A percentile compares a stretch with the other conserved stretches of the same genome.
Evolutionary conservation across 2,888 invertebrate species (phyloP).

Genomic region (Actias luna): DNA sequence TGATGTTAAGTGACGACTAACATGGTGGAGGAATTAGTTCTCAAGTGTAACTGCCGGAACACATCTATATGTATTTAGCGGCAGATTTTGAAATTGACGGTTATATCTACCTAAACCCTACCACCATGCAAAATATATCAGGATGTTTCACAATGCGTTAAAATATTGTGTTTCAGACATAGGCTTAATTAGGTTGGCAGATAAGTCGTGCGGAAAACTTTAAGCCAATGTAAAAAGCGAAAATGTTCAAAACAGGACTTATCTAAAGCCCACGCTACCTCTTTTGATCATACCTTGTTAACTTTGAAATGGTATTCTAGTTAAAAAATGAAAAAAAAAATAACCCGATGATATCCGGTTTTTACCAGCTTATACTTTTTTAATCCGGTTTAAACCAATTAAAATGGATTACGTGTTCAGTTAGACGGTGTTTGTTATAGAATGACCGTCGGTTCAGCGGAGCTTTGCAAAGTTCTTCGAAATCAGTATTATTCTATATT

Average conservation of each 20-base stretch:
- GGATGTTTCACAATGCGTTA: too few relatives aligned
- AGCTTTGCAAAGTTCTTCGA: not conserved
- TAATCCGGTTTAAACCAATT: slow-evolving; percentile 35
- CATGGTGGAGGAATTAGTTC: too few relatives aligned
- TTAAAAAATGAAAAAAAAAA: not conserved
- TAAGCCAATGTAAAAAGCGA: slow-evolving; percentile 9
- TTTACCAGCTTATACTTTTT: slow-evolving; percentile 18
- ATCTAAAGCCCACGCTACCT: not conserved
- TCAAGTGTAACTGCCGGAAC: too few relatives aligned
- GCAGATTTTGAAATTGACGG: too few relatives aligned
- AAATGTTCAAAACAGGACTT: not conserved
- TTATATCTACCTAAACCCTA: too few relatives aligned
- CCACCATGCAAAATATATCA: too few relatives aligned
- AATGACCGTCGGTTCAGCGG: not conserved
- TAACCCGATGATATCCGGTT: not conserved
- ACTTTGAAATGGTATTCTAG: not conserved
- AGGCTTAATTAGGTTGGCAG: not conserved
- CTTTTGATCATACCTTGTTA: not conserved
- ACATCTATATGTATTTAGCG: too few relatives aligned
- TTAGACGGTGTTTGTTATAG: slow-evolving; percentile 10
- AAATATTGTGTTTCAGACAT: too few relatives aligned
- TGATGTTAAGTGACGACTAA: too few relatives aligned
- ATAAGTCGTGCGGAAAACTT: not conserved
- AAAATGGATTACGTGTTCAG: slow-evolving; percentile 15
- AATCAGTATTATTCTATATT: too few relatives aligned